These are phyloP conservation scores for Lynx canadensis DNA, from an alignment of 2,113 vertebrate genomes.

Conservation along the genomic window DNA sequence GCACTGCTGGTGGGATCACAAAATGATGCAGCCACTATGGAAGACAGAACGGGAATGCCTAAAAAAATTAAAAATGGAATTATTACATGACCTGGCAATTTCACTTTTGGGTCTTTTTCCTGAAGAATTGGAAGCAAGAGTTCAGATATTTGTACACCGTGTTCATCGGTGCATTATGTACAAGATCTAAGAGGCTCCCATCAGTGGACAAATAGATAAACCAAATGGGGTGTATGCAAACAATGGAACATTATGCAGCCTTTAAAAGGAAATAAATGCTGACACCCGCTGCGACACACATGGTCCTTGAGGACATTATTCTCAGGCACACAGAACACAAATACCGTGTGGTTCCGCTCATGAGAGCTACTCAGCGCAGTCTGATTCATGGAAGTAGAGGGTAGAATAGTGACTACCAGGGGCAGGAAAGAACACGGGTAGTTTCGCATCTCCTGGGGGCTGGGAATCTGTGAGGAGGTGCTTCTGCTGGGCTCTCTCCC, in stretches of 20 bases:
- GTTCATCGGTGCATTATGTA: neutral
- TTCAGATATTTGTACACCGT: too few relatives aligned
- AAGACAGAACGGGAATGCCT: neutral
- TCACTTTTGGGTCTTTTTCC: neutral
- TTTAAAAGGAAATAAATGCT: neutral
- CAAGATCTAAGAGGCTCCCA: too few relatives aligned
- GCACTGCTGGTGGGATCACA: neutral
- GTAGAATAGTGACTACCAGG: neutral
- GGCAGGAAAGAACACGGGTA: neutral
- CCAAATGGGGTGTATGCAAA: too few relatives aligned
- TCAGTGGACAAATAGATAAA: too few relatives aligned
- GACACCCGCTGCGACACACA: too few relatives aligned
- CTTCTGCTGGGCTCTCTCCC: neutral
- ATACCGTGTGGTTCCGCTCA: neutral
- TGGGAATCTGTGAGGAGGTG: neutral
- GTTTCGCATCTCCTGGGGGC: neutral
- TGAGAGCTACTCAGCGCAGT: neutral
- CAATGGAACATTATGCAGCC: fast-evolving
- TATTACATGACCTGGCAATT: fast-evolving
- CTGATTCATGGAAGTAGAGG: neutral
- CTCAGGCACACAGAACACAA: neutral
- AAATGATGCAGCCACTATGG: neutral
- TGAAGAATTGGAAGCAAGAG: neutral
- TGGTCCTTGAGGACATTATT: neutral
- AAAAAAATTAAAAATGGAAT: neutral